Conservation (phyloP, 2,888 invertebrate species). For the Chloroclysta siterata region DNA sequence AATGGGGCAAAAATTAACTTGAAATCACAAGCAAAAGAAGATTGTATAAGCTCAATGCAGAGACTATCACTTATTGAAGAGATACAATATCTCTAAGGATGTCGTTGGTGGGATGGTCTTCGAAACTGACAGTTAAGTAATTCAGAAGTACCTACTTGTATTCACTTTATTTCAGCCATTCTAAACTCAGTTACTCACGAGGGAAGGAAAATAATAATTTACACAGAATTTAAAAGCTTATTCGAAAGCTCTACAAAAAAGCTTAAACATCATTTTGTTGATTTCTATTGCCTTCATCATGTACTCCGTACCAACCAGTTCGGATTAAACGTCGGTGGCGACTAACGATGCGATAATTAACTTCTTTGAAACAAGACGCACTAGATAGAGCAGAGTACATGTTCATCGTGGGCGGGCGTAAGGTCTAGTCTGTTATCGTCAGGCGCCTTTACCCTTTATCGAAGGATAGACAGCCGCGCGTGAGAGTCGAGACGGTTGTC, state of each 20-base stretch:
- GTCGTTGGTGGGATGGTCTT: neutral
- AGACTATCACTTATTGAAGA: too few relatives aligned
- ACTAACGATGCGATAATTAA: conserved; percentile 28
- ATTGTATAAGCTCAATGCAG: neutral
- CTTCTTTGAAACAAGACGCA: conserved; percentile 21
- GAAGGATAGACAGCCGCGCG: conserved; percentile 43
- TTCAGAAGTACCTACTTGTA: neutral
- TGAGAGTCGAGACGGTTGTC: conserved; percentile 46
- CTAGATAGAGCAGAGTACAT: conserved; percentile 22
- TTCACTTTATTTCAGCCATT: neutral
- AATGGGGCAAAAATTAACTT: neutral
- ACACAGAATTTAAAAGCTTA: conserved; percentile 23
- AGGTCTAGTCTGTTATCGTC: conserved; percentile 35
- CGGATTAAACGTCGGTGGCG: conserved; percentile 20
- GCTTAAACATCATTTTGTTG: conserved; percentile 2
- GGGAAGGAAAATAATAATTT: neutral
- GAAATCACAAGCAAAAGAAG: neutral
- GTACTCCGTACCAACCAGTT: conserved; percentile 19
- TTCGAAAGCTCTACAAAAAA: conserved; percentile 18
- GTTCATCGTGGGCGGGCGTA: conserved; percentile 28
- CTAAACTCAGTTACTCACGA: conserved; percentile 6
- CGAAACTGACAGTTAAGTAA: neutral
- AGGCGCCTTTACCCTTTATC: conserved; percentile 50
- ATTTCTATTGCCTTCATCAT: conserved; percentile 5
- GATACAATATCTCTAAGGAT: too few relatives aligned